These are phyloP conservation scores for Agapornis canus DNA, from an alignment of 2,797 vertebrate species.

Conservation along the genomic window DNA sequence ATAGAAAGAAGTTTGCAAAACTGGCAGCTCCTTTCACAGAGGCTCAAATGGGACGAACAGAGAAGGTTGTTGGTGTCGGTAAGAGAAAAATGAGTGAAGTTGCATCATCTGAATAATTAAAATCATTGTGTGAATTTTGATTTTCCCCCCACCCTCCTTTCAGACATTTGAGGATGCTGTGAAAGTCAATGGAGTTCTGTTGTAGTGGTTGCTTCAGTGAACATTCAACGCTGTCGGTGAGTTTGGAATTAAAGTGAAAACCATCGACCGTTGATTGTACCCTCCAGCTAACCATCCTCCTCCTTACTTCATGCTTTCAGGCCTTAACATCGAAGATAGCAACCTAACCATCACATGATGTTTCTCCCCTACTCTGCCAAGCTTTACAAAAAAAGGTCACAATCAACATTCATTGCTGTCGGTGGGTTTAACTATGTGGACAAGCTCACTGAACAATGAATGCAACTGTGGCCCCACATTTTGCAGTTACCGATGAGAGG, in stretches of 20 bases:
- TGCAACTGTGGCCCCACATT: constrained; percentile 99
- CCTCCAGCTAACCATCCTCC: constrained; percentile 86
- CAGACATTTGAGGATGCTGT: constrained; percentile 44
- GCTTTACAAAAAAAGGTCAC: constrained; percentile 89
- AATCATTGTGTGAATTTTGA: not conserved
- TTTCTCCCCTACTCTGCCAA: constrained; percentile 20
- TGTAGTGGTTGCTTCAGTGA: constrained; percentile 86
- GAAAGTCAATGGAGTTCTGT: constrained; percentile 49
- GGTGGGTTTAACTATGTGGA: constrained; percentile 98
- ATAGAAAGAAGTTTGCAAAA: not conserved
- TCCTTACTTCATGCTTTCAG: constrained; percentile 63
- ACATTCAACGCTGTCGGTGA: constrained; percentile 99
- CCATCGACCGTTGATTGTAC: constrained; percentile 99
- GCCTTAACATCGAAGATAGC: constrained; percentile 61
- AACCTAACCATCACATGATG: constrained; percentile 5
- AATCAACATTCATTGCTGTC: constrained; percentile 99
- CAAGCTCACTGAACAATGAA: constrained; percentile 99
- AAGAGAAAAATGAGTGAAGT: constrained; percentile 36
- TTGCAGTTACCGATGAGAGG: constrained; percentile 58
- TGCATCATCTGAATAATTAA: not conserved
- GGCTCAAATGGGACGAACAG: not conserved
- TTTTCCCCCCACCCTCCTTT: not conserved
- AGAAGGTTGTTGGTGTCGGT: not conserved
- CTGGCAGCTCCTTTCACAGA: not conserved
- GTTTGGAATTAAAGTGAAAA: constrained; percentile 96